Evolutionary conservation across 2,113 vertebrate species (phyloP).

Genomic region (Psilopogon haemacephalus): DNA sequence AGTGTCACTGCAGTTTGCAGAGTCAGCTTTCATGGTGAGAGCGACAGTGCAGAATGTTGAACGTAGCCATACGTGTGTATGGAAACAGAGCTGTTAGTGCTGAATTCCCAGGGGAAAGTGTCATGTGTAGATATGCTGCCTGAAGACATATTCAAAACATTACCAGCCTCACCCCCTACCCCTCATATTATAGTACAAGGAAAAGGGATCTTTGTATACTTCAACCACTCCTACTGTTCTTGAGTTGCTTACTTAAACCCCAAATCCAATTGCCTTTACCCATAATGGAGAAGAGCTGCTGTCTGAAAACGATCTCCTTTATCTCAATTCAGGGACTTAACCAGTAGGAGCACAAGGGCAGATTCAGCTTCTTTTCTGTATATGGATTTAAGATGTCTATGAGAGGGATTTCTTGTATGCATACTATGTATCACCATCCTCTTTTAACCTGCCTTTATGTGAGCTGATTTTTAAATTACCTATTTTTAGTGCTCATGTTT

Average conservation of each 20-base stretch:
- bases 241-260: not conserved
- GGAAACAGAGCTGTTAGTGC: not conserved
- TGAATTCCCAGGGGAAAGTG: not conserved
- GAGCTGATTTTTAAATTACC: not conserved
- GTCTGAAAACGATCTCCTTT: not conserved
- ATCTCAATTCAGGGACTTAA: not conserved
- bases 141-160: not conserved
- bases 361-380: not conserved
- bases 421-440: not conserved
- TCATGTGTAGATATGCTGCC: not conserved
- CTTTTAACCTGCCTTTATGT: not conserved
- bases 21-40: not conserved
- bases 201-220: not conserved
- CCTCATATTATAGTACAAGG: not conserved
- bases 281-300: not conserved
- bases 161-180: too few relatives aligned
- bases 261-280: not conserved
- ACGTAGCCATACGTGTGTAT: not conserved
- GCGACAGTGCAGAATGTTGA: not conserved
- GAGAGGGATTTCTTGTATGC: not conserved
- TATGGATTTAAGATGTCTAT: not conserved
- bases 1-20: not conserved
- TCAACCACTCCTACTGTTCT: not conserved
- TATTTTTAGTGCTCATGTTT: not conserved
- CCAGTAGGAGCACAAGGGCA: not conserved